Base-by-base conservation (phyloP, 2,797 vertebrate genomes). In the Bradypus variegatus region DNA sequence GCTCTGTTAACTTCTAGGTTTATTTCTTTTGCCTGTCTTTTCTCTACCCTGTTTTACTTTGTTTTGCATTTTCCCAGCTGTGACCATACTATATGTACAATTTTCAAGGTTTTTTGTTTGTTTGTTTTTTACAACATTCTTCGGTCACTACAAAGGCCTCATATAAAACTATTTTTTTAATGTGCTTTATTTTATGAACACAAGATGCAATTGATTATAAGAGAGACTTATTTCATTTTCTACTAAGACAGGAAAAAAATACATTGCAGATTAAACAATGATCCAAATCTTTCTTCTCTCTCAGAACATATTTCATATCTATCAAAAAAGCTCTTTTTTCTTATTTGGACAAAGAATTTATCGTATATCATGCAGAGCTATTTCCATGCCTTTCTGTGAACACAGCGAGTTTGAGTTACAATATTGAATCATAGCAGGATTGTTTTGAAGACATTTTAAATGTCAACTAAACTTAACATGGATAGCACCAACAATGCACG, bases 1-100 rank as follows among this genome's bases (percentile, higher is more conserved):
- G 60, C 62, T 65, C 72, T 38, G 14, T 87, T 90, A 76, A 36
- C 58, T 88, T 79, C 55, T 25, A 55, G 53, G 60, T 60, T 45
- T 45, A 6, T 89, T 55, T 85, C 64, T 87, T n/a, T 80, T 92
- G 87, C 76, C 85, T 72, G 64, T 87, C 41, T 80, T 92, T 89
- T 79, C 85, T 72, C 2, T 33, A 23, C 41, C n/a, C 19, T n/a
- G 6, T 91, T 84, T 83, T 70, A n/a, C 50, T 86, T 80, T 67
- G 18, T 16, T 55, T 38, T 50, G 10, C 5, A 3, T 76, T 80
- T 93, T 79, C 21, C n/a, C 33, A 86, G 45, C 80, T 85, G n/a
- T 72, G 27, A 50, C 55, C 12, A 11, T 72, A 48, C n/a, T 67
- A 14, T 29, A 21, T 3, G 3, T 72, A 33, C 18, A 89, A 55